Percentiles rank a stretch among this genome's conserved stretches.
phyloP scores from a whole-genome alignment of 2,113 vertebrate genomes.

The Cebus imitator region DNA sequence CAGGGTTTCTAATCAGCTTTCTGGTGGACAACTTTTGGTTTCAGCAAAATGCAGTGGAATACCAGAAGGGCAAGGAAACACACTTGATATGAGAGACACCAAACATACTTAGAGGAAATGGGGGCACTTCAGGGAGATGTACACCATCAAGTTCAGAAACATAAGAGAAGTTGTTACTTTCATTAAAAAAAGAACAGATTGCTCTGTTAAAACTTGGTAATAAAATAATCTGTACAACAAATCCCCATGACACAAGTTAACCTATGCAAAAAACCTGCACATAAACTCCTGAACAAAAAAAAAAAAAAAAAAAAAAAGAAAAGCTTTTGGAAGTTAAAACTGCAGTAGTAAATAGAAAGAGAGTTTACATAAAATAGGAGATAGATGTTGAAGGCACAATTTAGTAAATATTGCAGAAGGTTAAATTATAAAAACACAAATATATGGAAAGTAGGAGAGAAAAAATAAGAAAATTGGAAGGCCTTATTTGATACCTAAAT shows the following conservation, averaged over 20 bases:
- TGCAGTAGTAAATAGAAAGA: neutral
- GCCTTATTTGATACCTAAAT: neutral
- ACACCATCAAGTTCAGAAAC: neutral
- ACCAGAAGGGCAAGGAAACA: neutral
- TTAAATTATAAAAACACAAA: neutral
- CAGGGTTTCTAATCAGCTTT: neutral
- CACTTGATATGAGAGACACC: neutral
- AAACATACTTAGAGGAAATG: neutral
- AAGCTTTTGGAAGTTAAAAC: conserved; percentile 20
- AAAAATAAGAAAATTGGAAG: neutral
- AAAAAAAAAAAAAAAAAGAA: neutral
- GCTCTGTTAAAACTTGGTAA: neutral
- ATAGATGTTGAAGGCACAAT: neutral
- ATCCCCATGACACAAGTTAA: no score
- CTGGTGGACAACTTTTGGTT: neutral
- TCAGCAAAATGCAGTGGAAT: neutral
- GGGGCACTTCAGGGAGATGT: neutral
- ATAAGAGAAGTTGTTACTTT: neutral
- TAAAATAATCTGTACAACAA: no score
- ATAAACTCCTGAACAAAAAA: no score
- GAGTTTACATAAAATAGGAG: neutral
- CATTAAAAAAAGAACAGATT: neutral
- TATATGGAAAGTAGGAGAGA: neutral
- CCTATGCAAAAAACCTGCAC: no score
- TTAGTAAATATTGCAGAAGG: conserved; percentile 13